Percentiles rank a stretch among this genome's conserved stretches.
These are phyloP conservation scores for Scaptomyza parva DNA, from an alignment of 2,888 invertebrate species.

Conservation along the genomic window DNA sequence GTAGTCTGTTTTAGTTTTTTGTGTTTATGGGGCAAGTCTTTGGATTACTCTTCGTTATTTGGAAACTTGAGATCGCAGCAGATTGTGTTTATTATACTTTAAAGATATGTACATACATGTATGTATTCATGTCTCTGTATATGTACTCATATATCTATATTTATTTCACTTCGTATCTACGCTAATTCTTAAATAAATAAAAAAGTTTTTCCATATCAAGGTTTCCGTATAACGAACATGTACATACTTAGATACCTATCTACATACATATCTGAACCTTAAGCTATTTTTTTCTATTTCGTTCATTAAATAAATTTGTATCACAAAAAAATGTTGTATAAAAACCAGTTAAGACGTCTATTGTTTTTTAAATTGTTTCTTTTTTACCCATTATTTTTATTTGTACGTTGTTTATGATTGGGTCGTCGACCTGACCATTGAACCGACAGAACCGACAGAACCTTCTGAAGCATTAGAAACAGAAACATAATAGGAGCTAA, in stretches of 20 bases:
- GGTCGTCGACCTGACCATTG: too few species aligned
- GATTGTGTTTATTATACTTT: not conserved
- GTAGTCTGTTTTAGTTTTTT: constrained; percentile 23
- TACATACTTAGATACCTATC: too few species aligned
- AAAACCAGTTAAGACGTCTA: constrained; percentile 12
- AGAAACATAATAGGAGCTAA: too few species aligned
- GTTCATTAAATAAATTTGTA: constrained; percentile 16
- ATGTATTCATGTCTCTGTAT: too few species aligned
- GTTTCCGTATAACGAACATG: constrained; percentile 31
- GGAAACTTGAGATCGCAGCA: constrained; percentile 27
- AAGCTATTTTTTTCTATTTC: constrained; percentile 27
- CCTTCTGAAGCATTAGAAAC: not conserved
- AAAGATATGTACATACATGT: constrained; percentile 2
- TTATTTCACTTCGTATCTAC: constrained; percentile 43
- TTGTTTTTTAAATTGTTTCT: constrained; percentile 10
- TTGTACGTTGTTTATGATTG: constrained; percentile 1
- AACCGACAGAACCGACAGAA: too few species aligned
- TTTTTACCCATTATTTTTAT: constrained; percentile 1
- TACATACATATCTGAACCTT: not conserved
- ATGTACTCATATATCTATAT: not conserved
- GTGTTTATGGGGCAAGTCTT: constrained; percentile 40
- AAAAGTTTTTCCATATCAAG: constrained; percentile 54
- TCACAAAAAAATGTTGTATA: constrained; percentile 10
- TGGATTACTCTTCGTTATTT: constrained; percentile 26
- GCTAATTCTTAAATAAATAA: constrained; percentile 56